These are phyloP conservation scores for Piprites chloris DNA, from an alignment of 2,113 vertebrate genomes.

Conservation along the genomic window DNA sequence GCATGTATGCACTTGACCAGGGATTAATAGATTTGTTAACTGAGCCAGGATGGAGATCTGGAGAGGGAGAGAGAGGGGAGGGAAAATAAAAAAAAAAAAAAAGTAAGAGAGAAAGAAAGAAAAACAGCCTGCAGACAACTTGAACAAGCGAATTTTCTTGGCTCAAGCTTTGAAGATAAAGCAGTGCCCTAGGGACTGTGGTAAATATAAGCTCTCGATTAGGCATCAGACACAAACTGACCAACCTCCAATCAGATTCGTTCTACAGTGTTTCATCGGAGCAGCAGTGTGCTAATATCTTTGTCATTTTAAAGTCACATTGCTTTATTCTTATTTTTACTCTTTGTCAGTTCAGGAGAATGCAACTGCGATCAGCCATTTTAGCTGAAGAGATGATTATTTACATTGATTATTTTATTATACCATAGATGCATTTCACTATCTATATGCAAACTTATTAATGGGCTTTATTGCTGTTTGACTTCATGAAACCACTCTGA, in stretches of 20 bases:
- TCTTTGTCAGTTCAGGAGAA: not conserved
- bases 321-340: not conserved
- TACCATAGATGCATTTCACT: not conserved
- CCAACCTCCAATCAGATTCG: constrained; percentile 64
- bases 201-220: constrained; percentile 65
- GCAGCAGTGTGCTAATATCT: not conserved
- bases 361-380: not conserved
- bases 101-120: not conserved
- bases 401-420: not conserved
- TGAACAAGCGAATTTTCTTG: constrained; percentile 72
- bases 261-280: not conserved
- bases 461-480: not conserved
- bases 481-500: not conserved
- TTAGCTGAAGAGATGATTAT: not conserved
- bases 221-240: constrained; percentile 68
- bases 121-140: constrained; percentile 73
- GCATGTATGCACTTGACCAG: constrained; percentile 72
- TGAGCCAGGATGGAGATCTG: constrained; percentile 57
- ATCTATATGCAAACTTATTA: not conserved
- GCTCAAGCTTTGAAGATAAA: constrained; percentile 75
- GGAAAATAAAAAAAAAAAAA: not conserved
- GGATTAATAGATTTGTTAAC: constrained; percentile 69
- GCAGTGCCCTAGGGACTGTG: constrained; percentile 62
- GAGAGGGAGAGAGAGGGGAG: not conserved
- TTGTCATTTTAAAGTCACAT: constrained; percentile 38